A percentile compares a stretch with the other conserved stretches of the same genome.
phyloP scores from a whole-genome alignment of 2,113 vertebrate species.

The Rhea pennata region DNA sequence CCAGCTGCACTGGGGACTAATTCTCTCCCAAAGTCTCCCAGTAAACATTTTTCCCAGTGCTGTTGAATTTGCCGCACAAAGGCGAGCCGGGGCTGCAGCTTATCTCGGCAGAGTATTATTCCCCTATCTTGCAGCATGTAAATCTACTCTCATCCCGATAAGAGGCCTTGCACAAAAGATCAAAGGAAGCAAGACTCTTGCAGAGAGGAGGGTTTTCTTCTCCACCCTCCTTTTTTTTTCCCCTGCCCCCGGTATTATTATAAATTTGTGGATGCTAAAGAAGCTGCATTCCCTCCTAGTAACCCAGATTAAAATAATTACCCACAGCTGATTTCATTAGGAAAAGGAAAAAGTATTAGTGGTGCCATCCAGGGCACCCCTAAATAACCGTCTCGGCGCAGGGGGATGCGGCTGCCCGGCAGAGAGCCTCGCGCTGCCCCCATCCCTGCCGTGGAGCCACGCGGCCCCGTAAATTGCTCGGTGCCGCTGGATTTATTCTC shows the following conservation, averaged over 20 bases:
- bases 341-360: background rate
- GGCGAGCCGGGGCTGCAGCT: conserved; percentile 32
- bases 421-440: too few relatives aligned
- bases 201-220: background rate
- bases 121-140: conserved; percentile 41
- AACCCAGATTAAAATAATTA: conserved; percentile 52
- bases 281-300: background rate
- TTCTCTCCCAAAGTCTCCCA: conserved; percentile 20
- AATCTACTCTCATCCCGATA: conserved; percentile 52
- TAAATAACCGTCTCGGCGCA: background rate
- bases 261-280: conserved; percentile 7
- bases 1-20: background rate
- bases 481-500: background rate
- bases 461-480: background rate
- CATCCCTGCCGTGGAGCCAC: too few relatives aligned
- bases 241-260: background rate
- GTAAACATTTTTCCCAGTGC: conserved; percentile 62
- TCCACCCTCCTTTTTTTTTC: background rate
- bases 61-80: conserved; percentile 47
- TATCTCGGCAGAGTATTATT: conserved; percentile 49
- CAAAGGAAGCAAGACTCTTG: conserved; percentile 61
- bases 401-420: background rate
- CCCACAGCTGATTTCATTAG: background rate
- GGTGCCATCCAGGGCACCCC: background rate
- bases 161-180: conserved; percentile 70